phyloP scores from a whole-genome alignment of 2,113 vertebrate species.

The Tilapia sparmanii region DNA sequence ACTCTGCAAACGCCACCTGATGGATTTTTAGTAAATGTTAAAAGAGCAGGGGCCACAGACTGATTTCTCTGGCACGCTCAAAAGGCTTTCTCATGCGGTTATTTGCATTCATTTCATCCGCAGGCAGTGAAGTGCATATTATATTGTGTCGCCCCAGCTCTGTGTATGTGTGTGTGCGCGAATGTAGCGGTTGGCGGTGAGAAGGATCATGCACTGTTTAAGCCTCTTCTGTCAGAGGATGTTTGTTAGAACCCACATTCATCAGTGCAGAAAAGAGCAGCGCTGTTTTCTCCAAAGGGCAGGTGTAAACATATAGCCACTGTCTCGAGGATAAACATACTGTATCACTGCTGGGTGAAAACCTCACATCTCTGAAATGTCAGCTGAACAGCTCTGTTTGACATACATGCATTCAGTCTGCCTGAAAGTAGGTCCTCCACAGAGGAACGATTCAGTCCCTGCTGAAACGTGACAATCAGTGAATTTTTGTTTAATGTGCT shows the following conservation, averaged over 20 bases:
- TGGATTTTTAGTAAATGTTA: constrained; percentile 56
- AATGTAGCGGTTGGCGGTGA: background rate
- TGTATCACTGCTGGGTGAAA: background rate
- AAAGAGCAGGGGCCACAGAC: constrained; percentile 47
- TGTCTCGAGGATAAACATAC: constrained; percentile 13
- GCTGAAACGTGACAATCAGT: background rate
- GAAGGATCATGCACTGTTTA: constrained; percentile 29
- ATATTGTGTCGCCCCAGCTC: constrained; percentile 23
- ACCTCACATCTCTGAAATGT: constrained; percentile 2
- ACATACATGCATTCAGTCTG: background rate
- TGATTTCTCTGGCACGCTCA: constrained; percentile 11
- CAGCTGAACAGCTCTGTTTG: background rate
- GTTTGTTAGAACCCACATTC: constrained; percentile 42
- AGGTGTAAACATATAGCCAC: constrained; percentile 23
- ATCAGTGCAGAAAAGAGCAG: constrained; percentile 41
- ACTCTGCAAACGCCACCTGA: constrained; percentile 50
- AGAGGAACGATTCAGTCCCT: background rate
- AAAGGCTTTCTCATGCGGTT: constrained; percentile 25
- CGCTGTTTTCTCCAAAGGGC: constrained; percentile 28
- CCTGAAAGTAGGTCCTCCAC: background rate
- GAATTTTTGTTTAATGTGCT: background rate
- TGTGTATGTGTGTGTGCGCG: background rate
- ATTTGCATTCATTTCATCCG: constrained; percentile 51
- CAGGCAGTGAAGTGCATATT: constrained; percentile 49
- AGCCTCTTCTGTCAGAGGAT: constrained; percentile 29